Percentiles rank a stretch among this genome's conserved stretches.
These are phyloP conservation scores for Ericerus pela DNA, from an alignment of 1,140 invertebrate species.

Conservation along the genomic window DNA sequence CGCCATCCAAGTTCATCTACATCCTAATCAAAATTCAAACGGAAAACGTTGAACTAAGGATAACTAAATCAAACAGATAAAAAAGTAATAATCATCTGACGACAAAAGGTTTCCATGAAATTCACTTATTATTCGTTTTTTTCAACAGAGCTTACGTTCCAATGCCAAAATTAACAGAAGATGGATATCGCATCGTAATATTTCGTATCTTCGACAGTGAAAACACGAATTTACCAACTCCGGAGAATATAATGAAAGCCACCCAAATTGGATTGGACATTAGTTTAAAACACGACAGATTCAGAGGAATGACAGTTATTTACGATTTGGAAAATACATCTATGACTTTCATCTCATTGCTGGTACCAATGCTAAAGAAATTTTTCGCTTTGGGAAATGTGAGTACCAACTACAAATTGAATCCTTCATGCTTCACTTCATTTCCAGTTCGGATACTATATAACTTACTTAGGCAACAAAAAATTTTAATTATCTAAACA, in stretches of 20 bases:
- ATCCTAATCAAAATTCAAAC: too few species aligned
- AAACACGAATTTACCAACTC: not conserved
- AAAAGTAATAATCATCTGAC: not conserved
- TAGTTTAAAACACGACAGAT: slow-evolving; percentile 15
- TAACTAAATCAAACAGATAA: not conserved
- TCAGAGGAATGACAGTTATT: slow-evolving; percentile 10
- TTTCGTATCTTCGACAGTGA: slow-evolving; percentile 22
- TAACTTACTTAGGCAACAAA: too few species aligned
- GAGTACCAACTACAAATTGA: too few species aligned
- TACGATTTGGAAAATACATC: slow-evolving; percentile 9
- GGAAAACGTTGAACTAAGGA: not conserved
- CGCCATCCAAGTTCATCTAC: too few species aligned
- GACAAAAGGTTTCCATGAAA: not conserved
- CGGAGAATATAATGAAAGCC: slow-evolving; percentile 5
- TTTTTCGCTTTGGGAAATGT: slow-evolving; percentile 13
- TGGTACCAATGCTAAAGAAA: slow-evolving; percentile 14
- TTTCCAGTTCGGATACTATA: too few species aligned
- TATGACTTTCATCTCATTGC: slow-evolving; percentile 5
- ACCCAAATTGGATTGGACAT: slow-evolving; percentile 13
- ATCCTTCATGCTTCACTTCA: too few species aligned
- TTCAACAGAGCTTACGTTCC: slow-evolving; percentile 25
- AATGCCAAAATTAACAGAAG: slow-evolving; percentile 28
- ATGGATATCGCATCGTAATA: slow-evolving; percentile 29
- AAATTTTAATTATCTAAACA: too few species aligned
- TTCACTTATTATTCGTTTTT: not conserved